Base-by-base conservation (phyloP, 2,113 vertebrate genomes). In the Henicopernis longicauda region DNA sequence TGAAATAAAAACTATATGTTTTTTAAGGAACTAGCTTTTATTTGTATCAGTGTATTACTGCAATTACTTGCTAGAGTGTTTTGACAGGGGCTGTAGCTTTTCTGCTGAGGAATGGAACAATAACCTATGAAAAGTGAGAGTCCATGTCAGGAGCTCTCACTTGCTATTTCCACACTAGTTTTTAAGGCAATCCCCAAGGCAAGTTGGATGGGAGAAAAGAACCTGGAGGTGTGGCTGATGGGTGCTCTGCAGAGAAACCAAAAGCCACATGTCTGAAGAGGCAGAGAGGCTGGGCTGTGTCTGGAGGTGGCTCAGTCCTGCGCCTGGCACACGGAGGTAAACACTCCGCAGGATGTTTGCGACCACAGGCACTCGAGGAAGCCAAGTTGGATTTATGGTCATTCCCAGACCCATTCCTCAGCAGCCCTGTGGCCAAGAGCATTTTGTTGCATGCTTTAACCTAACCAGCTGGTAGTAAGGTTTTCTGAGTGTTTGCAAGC, bases 301-400 rank as follows among this genome's bases (percentile, higher is more conserved):
- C 40, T 21, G 36, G 66, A 42, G 40, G n/a, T 17, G 29, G 12
- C 44, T 65, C 44, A 16, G 50, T 15, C 50, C 71, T n/a, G 23
- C 8, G 1, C 34, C 22, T 20, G 21, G 70, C 40, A 36, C 69
- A 21, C 0, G 0, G 34, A 47, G 42, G 8, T 10, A 21, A 50
- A 25, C 20, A 16, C 9, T 31, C 50, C 6, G 29, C 26, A 13
- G 50, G 22, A 17, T 10, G 12, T 7, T 17, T 27, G 36, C 3
- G 1, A 27, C 36, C 36, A 14, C 2, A 58, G 63, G 19, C 59
- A 25, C 40, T 11, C n/a, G 31, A 66, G 40, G 25, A n/a, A 66
- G 58, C 18, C 63, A 65, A 23, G 40, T 3, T 67, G 59, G 16
- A 31, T 32, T 88, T n/a, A 23, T 5, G 7, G 40, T 20, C 20